A percentile compares a stretch with the other conserved stretches of the same genome.
Conservation (phyloP, 2,113 vertebrate genomes). For the Panthera uncia region DNA sequence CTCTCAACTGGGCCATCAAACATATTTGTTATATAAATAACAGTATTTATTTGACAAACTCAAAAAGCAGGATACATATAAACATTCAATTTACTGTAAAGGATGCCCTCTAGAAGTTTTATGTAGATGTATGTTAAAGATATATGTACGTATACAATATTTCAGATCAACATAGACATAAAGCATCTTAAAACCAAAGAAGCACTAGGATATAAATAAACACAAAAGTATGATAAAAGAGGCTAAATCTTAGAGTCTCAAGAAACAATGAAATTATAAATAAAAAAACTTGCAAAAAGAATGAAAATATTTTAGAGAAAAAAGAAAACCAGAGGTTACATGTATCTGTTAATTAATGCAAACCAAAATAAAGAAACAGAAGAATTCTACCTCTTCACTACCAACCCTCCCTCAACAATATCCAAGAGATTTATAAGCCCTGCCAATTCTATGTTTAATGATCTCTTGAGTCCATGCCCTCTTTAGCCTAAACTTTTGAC, state of each 20-base stretch:
- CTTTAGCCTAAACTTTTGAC: background rate
- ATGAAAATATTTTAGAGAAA: constrained; percentile 1
- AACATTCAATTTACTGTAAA: constrained; percentile 47
- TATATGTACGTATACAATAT: background rate
- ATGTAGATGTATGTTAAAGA: background rate
- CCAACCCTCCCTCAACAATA: background rate
- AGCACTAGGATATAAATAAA: constrained; percentile 7
- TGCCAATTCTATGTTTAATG: background rate
- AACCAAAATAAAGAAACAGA: background rate
- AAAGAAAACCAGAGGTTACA: background rate
- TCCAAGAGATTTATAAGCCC: background rate
- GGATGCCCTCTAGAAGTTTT: background rate
- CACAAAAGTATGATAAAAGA: constrained; percentile 16
- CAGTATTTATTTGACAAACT: constrained; percentile 48
- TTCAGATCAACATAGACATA: constrained; percentile 26
- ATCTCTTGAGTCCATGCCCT: background rate
- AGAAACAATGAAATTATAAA: background rate
- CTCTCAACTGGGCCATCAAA: constrained; percentile 29
- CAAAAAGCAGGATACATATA: constrained; percentile 43
- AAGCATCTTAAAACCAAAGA: constrained; percentile 44
- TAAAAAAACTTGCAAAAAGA: background rate
- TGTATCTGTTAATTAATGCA: background rate
- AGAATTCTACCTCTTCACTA: background rate
- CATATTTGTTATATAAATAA: constrained; percentile 52
- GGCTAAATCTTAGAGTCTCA: background rate